Conservation (phyloP, 2,888 invertebrate genomes). For the Acleris emargana region DNA sequence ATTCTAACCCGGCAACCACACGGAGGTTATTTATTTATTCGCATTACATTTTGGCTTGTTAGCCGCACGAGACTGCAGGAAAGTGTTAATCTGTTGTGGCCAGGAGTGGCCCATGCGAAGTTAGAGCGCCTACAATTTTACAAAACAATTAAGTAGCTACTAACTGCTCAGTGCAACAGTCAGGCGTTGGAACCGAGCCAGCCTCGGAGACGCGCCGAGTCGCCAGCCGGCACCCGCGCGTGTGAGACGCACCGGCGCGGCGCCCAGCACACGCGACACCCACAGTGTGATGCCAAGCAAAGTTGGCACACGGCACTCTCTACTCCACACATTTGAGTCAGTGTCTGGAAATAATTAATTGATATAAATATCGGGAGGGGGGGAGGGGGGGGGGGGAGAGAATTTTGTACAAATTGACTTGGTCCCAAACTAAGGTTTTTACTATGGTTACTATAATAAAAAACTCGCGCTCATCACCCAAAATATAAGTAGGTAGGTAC, state of each 20-base stretch:
- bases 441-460: too few species aligned
- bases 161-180: background rate
- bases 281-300: slow-evolving; percentile 7
- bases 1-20: too few species aligned
- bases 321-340: background rate
- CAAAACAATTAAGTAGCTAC: background rate
- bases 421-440: too few species aligned
- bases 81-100: too few species aligned
- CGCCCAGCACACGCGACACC: background rate
- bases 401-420: too few species aligned
- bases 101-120: background rate
- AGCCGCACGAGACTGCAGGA: too few species aligned
- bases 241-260: slow-evolving; percentile 8
- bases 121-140: background rate
- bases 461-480: too few species aligned
- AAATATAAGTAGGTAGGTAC: too few species aligned
- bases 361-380: too few species aligned
- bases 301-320: slow-evolving; percentile 1
- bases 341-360: background rate
- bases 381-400: too few species aligned
- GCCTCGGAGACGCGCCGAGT: background rate
- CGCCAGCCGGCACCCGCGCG: background rate
- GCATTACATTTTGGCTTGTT: too few species aligned
- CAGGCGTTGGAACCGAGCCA: background rate
- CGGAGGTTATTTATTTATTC: too few species aligned